A percentile compares a stretch with the other conserved stretches of the same genome.
Conservation (phyloP, 1,140 invertebrate genomes). For the Trachelipus rathkii region DNA sequence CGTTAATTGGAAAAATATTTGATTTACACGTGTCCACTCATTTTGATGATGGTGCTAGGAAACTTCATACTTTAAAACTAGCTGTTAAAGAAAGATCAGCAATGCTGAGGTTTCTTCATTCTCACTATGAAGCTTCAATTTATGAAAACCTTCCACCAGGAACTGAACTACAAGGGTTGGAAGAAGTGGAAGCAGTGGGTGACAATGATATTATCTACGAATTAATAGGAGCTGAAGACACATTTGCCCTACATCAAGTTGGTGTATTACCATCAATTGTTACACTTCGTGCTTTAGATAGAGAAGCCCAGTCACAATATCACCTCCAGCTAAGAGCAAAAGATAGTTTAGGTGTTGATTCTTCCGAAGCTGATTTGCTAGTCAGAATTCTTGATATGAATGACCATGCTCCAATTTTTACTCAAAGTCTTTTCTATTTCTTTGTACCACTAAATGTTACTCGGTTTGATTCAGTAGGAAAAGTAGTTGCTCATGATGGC, state of each 20-base stretch:
- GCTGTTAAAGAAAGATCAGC: slow-evolving; percentile 73
- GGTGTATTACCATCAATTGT: slow-evolving; percentile 40
- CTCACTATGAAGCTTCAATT: slow-evolving; percentile 58
- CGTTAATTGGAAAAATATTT: slow-evolving; percentile 71
- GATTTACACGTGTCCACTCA: slow-evolving; percentile 75
- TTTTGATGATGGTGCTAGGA: slow-evolving; percentile 64
- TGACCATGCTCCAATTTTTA: slow-evolving; percentile 82
- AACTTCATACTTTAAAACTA: slow-evolving; percentile 72
- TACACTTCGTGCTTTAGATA: slow-evolving; percentile 31
- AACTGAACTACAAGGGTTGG: slow-evolving; percentile 44
- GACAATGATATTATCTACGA: slow-evolving; percentile 40
- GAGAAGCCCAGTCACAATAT: slow-evolving; percentile 35
- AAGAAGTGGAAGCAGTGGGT: slow-evolving; percentile 40
- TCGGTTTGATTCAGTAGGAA: slow-evolving; percentile 72
- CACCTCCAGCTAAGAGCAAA: slow-evolving; percentile 33
- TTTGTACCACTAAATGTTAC: slow-evolving; percentile 62
- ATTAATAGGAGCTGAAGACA: slow-evolving; percentile 30
- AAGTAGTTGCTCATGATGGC: slow-evolving; percentile 73
- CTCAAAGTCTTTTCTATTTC: slow-evolving; percentile 70
- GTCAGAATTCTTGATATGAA: slow-evolving; percentile 78
- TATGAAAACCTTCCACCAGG: slow-evolving; percentile 47
- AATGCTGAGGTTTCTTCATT: slow-evolving; percentile 70
- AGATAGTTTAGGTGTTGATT: slow-evolving; percentile 37
- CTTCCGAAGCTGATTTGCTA: slow-evolving; percentile 52
- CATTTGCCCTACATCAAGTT: slow-evolving; percentile 41